Percentiles rank a stretch among this genome's conserved stretches.
These are phyloP conservation scores for Glossophaga mutica DNA, from an alignment of 2,797 vertebrate species.

Conservation along the genomic window DNA sequence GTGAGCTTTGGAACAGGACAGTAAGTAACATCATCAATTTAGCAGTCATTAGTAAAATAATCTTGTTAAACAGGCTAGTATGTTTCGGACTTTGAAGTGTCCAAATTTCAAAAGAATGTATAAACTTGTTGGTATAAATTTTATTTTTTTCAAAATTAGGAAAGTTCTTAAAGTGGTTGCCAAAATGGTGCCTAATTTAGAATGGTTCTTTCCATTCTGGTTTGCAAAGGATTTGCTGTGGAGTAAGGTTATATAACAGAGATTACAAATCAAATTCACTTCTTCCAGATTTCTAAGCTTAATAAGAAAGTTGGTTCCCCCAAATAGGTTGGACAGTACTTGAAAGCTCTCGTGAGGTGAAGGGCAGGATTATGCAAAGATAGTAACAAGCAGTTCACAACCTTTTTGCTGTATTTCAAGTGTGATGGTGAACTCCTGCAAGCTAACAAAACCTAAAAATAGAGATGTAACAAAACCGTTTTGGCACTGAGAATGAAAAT, in stretches of 20 bases:
- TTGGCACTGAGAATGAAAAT: slow-evolving; percentile 32
- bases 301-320: not conserved
- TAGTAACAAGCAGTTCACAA: slow-evolving; percentile 32
- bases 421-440: slow-evolving; percentile 33
- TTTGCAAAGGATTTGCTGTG: slow-evolving; percentile 20
- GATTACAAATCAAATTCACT: slow-evolving; percentile 47
- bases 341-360: not conserved
- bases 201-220: slow-evolving; percentile 25
- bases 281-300: not conserved
- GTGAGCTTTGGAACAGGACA: slow-evolving; percentile 14
- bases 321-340: slow-evolving; percentile 3
- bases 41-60: not conserved
- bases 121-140: slow-evolving; percentile 55
- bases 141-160: not conserved
- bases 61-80: slow-evolving; percentile 29
- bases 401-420: slow-evolving; percentile 50
- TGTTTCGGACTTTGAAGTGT: slow-evolving; percentile 43
- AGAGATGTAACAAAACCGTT: slow-evolving; percentile 56
- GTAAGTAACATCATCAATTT: slow-evolving; percentile 49
- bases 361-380: slow-evolving; percentile 30
- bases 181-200: slow-evolving; percentile 58
- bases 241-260: slow-evolving; percentile 30
- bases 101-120: slow-evolving; percentile 53
- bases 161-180: slow-evolving; percentile 33
- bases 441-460: slow-evolving; percentile 49